Percentiles rank a stretch among this genome's conserved stretches.
Evolutionary conservation across 2,113 vertebrate genomes (phyloP).

Genomic region (Tupaia chinensis): DNA sequence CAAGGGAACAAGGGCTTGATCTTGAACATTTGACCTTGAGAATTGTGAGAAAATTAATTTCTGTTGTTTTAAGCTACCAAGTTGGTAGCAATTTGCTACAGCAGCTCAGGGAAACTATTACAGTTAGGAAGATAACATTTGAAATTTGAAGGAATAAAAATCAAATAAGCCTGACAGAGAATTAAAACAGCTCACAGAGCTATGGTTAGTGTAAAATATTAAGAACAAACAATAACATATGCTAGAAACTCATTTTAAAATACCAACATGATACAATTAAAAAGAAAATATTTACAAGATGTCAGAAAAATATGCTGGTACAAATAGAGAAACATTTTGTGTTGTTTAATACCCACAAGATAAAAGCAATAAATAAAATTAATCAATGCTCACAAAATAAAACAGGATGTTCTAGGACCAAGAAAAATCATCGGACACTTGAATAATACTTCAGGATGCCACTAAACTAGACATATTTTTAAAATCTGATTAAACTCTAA

Average conservation of each 20-base stretch:
- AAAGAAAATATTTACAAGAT: conserved; percentile 33
- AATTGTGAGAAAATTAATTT: neutral
- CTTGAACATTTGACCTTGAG: neutral
- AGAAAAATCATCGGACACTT: neutral
- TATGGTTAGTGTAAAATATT: conserved; percentile 23
- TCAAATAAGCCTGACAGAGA: neutral
- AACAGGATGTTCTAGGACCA: neutral
- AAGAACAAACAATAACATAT: neutral
- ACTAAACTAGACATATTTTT: neutral
- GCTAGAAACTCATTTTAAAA: conserved; percentile 29
- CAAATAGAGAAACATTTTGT: neutral
- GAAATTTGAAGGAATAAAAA: conserved; percentile 36
- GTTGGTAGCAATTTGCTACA: neutral
- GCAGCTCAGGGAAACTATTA: neutral
- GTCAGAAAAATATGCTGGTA: neutral
- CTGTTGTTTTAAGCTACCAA: neutral
- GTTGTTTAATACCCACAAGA: conserved; percentile 1
- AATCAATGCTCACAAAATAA: conserved; percentile 12
- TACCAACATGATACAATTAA: neutral
- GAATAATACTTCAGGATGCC: neutral
- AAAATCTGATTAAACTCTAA: neutral
- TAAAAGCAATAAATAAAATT: conserved; percentile 8
- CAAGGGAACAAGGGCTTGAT: neutral
- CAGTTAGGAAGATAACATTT: neutral
- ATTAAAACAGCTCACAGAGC: neutral